Base-by-base conservation (phyloP, 2,888 invertebrate species). In the Dioctria rufipes region DNA sequence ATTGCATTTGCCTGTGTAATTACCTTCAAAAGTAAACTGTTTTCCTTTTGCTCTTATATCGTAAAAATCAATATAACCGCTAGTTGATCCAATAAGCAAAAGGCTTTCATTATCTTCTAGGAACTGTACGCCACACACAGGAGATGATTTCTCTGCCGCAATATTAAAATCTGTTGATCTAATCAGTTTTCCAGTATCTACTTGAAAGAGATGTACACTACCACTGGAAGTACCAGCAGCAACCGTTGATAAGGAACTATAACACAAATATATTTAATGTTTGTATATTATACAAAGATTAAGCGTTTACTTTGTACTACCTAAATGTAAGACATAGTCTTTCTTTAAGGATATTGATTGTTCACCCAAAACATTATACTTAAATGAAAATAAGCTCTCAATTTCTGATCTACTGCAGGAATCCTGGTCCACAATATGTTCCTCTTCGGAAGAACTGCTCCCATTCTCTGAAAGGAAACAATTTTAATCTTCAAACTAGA, bases 301-400 rank as follows among this genome's bases (percentile, higher is more conserved):
- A 25, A 25, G 25, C 25, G 25, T 71, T 82, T 88, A 92, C 93
- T 90, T 90, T 78, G 92, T 91, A 3, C 91, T 91, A 83, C 90
- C 89, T 83, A 94, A 85, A 80, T 91, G 90, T 65, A 93, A 90
- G 75, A 94, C 89, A 85, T 93, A 94, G 3, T 91, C 90, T 81
- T 91, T 90, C 46, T 91, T 90, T 0, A 90, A 84, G 0, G 91
- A 90, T 49, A 92, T 89, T 0, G 90, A 88, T 71, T 90, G 90
- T 88, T 94, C 92, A 51, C 87, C 85, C 2, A 83, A 79, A 81
- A 86, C 81, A 85, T 81, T 83, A 80, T 86, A 89, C 9, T 86
- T 85, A 43, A 83, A 80, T 8, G 78, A 78, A 81, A 89, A 90
- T 4, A 83, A 69, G 3, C 82, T 82, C 3, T 84, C 84, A 42